Conservation (phyloP, 2,888 invertebrate genomes). For the Acheta domesticus region DNA sequence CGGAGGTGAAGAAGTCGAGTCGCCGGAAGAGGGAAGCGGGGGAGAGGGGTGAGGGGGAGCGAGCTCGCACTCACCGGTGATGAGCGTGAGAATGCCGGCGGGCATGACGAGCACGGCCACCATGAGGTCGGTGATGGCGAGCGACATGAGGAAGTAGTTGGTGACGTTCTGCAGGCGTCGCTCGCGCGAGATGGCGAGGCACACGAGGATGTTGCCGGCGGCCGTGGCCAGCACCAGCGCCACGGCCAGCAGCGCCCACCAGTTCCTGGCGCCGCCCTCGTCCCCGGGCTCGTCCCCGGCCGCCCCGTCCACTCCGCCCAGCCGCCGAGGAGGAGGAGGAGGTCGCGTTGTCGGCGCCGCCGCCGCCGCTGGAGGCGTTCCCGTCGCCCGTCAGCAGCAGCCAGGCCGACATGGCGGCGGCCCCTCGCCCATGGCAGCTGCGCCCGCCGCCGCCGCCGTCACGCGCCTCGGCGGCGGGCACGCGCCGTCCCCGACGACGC, state of each 20-base stretch:
- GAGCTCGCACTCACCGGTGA: constrained; percentile 63
- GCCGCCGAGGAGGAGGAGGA: not conserved
- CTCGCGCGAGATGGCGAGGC: constrained; percentile 89
- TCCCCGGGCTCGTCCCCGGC: not conserved
- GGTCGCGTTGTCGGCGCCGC: not conserved
- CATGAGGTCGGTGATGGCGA: constrained; percentile 92
- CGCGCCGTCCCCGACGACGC: not conserved
- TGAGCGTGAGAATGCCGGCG: constrained; percentile 76
- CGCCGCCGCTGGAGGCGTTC: not conserved
- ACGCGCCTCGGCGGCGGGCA: constrained; percentile 47
- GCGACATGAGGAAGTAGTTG: constrained; percentile 93
- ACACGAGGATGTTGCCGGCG: constrained; percentile 89
- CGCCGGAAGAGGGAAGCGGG: not conserved
- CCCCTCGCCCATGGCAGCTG: constrained; percentile 27
- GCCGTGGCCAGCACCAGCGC: constrained; percentile 80
- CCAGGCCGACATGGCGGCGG: constrained; percentile 11
- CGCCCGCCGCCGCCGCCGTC: constrained; percentile 43
- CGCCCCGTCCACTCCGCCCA: not conserved
- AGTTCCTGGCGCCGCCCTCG: constrained; percentile 56
- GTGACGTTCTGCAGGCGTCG: constrained; percentile 91
- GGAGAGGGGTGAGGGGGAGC: not conserved
- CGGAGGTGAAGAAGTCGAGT: too few species aligned
- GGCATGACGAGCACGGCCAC: constrained; percentile 96
- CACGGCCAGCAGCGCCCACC: constrained; percentile 78
- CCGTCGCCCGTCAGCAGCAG: not conserved